Conservation (phyloP, 1,140 invertebrate species). For the Chrysomallon squamiferum region DNA sequence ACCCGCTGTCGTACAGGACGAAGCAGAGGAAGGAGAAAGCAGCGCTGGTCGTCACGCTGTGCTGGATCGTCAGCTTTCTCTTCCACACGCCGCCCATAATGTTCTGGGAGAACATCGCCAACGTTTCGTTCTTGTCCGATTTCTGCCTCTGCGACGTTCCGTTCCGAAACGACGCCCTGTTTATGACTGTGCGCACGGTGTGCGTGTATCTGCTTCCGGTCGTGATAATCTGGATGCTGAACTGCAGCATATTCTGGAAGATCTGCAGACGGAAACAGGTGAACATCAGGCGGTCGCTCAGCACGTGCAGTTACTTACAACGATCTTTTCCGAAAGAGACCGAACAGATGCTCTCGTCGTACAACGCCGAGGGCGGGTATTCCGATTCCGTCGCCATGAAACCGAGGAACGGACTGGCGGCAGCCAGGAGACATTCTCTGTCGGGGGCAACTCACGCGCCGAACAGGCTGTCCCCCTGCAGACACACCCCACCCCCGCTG, state of each 20-base stretch:
- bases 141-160: conserved; percentile 34
- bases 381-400: too few species aligned
- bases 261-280: conserved; percentile 44
- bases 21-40: conserved; percentile 41
- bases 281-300: conserved; percentile 49
- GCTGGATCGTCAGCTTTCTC: conserved; percentile 43
- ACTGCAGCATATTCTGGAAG: conserved; percentile 50
- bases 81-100: conserved; percentile 41
- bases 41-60: conserved; percentile 27
- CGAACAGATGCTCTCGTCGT: too few species aligned
- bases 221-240: conserved; percentile 35
- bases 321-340: too few species aligned
- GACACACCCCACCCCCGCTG: too few species aligned
- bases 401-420: too few species aligned
- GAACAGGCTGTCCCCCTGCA: too few species aligned
- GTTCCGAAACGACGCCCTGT: conserved; percentile 23
- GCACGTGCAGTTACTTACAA: conserved; percentile 2
- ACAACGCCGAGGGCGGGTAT: too few species aligned
- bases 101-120: conserved; percentile 31
- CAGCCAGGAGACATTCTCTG: too few species aligned
- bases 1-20: conserved; percentile 52
- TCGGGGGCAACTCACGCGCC: too few species aligned
- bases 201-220: conserved; percentile 46
- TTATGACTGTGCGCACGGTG: conserved; percentile 33
- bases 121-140: background rate